Conservation (phyloP, 2,888 invertebrate species). For the Andrena marginata region DNA sequence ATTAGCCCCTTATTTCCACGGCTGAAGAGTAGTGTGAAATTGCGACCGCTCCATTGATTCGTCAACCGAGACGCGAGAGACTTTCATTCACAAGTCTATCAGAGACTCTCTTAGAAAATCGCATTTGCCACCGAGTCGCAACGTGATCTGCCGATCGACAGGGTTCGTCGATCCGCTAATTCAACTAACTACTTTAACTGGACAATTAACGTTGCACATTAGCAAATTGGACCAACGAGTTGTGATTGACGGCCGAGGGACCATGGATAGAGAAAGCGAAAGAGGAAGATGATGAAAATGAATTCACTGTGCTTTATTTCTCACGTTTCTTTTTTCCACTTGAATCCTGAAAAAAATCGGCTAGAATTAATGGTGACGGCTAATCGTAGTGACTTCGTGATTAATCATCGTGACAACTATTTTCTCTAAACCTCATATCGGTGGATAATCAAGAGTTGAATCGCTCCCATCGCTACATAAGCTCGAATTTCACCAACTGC, state of each 20-base stretch:
- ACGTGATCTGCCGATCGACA: conserved; percentile 30
- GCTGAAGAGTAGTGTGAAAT: neutral
- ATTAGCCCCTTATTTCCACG: too few species aligned
- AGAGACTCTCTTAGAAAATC: neutral
- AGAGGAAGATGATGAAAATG: neutral
- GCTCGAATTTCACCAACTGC: neutral
- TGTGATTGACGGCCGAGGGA: conserved; percentile 64
- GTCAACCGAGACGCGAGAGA: neutral
- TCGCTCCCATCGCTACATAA: neutral
- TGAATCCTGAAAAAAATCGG: neutral
- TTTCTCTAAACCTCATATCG: neutral
- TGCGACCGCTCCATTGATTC: neutral
- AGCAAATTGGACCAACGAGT: conserved; percentile 71
- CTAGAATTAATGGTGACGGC: too few species aligned
- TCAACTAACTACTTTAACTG: conserved; percentile 62
- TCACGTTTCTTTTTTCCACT: neutral
- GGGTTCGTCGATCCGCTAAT: conserved; percentile 52
- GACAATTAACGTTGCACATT: conserved; percentile 69
- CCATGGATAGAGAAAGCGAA: neutral
- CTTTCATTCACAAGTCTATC: neutral
- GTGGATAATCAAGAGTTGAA: neutral
- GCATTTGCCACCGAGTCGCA: neutral
- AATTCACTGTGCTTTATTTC: conserved; percentile 19
- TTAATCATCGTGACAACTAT: too few species aligned
- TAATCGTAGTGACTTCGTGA: too few species aligned